A percentile compares a stretch with the other conserved stretches of the same genome.
Evolutionary conservation across 2,113 vertebrate genomes (phyloP).

Genomic region (Malurus elegans): DNA sequence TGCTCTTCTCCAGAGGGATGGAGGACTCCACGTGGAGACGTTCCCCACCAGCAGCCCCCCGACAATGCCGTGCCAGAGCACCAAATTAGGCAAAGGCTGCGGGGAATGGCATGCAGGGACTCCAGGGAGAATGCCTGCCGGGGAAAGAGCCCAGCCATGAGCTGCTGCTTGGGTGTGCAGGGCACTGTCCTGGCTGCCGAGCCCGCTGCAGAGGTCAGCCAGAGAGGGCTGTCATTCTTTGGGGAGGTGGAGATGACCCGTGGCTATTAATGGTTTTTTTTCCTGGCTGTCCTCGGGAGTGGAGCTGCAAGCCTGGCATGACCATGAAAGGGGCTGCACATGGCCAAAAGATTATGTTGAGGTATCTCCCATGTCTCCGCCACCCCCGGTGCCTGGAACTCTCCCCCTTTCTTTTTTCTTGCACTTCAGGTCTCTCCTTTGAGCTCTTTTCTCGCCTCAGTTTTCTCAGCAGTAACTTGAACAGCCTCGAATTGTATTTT

Average conservation of each 20-base stretch:
- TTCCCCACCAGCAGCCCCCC: neutral
- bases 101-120: conserved; percentile 48
- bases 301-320: conserved; percentile 23
- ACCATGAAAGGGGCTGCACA: conserved; percentile 40
- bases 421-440: neutral
- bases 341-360: conserved; percentile 30
- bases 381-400: neutral
- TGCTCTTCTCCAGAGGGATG: neutral
- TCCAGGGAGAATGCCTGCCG: conserved; percentile 5
- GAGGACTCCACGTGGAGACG: neutral
- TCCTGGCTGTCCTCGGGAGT: conserved; percentile 56
- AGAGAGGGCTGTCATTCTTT: conserved; percentile 52
- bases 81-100: conserved; percentile 49
- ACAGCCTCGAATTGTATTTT: neutral
- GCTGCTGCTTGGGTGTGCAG: neutral
- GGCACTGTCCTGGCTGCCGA: conserved; percentile 37
- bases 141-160: neutral
- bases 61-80: neutral
- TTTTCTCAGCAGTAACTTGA: neutral
- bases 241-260: conserved; percentile 16
- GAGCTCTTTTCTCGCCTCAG: neutral
- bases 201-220: conserved; percentile 47
- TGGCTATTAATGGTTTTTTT: conserved; percentile 55
- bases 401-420: neutral
- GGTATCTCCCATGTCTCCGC: neutral